Percentiles rank a stretch among this genome's conserved stretches.
These are phyloP conservation scores for Brachyhypopomus occidentalis DNA, from an alignment of 2,113 vertebrate genomes.

Conservation along the genomic window DNA sequence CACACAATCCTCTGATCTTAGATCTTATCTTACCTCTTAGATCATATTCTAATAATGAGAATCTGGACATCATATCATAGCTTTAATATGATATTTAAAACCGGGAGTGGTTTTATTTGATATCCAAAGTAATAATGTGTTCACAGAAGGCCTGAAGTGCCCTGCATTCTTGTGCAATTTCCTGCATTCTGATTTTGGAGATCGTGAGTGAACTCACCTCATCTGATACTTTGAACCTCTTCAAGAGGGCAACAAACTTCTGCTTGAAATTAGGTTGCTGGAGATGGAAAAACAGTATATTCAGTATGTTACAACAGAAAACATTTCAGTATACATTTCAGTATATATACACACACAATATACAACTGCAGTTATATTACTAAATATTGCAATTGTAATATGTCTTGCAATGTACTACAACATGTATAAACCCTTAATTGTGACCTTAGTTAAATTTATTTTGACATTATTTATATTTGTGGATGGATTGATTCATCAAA, in stretches of 20 bases:
- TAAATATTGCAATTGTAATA: too few relatives aligned
- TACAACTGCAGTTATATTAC: too few relatives aligned
- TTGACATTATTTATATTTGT: too few relatives aligned
- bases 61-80: neutral
- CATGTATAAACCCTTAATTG: too few relatives aligned
- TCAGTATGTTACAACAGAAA: constrained; percentile 6
- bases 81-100: neutral
- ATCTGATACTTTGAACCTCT: constrained; percentile 69
- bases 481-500: too few relatives aligned
- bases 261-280: constrained; percentile 72
- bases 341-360: too few relatives aligned
- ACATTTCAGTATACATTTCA: neutral
- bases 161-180: neutral
- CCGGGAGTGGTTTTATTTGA: constrained; percentile 19
- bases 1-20: neutral
- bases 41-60: neutral
- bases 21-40: neutral
- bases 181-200: constrained; percentile 1
- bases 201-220: constrained; percentile 56
- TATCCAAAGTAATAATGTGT: neutral
- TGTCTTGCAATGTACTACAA: too few relatives aligned
- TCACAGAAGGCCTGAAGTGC: neutral
- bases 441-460: too few relatives aligned
- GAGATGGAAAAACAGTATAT: constrained; percentile 8
- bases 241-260: constrained; percentile 70